phyloP scores from a whole-genome alignment of 1,140 invertebrate genomes.

The Pseudachorutes palmiensis region DNA sequence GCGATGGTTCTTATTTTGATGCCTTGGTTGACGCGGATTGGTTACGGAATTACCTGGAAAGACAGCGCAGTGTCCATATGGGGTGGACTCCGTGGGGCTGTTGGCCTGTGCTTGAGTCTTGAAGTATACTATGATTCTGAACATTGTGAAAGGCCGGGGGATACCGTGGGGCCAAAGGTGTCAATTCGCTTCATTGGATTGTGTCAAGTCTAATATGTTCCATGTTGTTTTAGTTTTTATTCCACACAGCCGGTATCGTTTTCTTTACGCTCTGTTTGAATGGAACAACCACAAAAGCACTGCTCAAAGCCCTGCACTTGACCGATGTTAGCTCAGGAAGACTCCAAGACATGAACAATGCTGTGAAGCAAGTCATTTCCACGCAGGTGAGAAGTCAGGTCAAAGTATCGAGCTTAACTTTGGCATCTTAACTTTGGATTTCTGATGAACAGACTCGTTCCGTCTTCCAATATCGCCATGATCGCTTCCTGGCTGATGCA shows the following conservation, averaged over 20 bases:
- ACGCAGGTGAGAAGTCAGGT: conserved; percentile 4
- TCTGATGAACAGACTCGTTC: conserved; percentile 14
- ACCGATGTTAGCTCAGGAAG: conserved; percentile 43
- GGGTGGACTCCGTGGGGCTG: conserved; percentile 43
- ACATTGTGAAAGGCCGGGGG: conserved; percentile 37
- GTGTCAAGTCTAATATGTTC: not conserved
- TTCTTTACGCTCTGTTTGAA: conserved; percentile 45
- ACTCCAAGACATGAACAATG: conserved; percentile 44
- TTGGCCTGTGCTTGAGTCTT: conserved; percentile 45
- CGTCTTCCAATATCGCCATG: conserved; percentile 23
- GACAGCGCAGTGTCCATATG: conserved; percentile 34
- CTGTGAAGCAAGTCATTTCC: conserved; percentile 40
- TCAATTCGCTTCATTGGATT: not conserved
- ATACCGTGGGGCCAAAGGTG: conserved; percentile 38
- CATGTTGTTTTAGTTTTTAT: conserved; percentile 41
- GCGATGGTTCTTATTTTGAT: not conserved
- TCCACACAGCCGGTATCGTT: conserved; percentile 46
- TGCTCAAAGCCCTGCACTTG: conserved; percentile 44
- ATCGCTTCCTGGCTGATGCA: conserved; percentile 34
- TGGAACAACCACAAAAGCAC: conserved; percentile 43
- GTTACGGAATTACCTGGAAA: conserved; percentile 46
- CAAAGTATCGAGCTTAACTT: not conserved
- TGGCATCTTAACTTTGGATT: too few relatives aligned
- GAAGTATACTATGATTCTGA: conserved; percentile 41
- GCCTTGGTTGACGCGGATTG: conserved; percentile 36